Conservation (phyloP, 2,113 vertebrate genomes). For the Lagopus muta region DNA sequence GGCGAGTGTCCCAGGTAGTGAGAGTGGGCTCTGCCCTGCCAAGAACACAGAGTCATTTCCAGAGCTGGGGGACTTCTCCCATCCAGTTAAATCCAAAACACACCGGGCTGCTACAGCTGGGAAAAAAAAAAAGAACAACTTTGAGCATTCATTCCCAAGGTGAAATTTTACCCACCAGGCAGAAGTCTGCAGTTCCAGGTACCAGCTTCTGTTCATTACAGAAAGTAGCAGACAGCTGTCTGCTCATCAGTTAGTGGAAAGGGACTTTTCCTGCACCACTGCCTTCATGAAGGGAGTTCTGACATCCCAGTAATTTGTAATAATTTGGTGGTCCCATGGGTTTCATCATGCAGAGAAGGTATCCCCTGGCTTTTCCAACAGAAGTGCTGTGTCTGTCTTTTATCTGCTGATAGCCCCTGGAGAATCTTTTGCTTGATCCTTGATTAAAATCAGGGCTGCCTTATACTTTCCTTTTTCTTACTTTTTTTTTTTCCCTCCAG, state of each 20-base stretch:
- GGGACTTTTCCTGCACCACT: neutral
- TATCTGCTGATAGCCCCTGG: neutral
- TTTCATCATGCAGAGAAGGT: neutral
- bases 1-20: neutral
- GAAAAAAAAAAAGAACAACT: neutral
- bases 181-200: neutral
- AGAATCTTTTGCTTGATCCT: neutral
- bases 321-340: neutral
- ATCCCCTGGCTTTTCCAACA: neutral
- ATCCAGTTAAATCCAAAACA: neutral
- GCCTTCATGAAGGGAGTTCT: neutral
- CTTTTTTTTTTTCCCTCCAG: fast-evolving
- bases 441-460: neutral
- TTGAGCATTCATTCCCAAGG: neutral
- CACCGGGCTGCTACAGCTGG: neutral
- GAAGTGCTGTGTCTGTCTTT: conserved; percentile 34
- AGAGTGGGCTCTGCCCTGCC: neutral
- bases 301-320: neutral
- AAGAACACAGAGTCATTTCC: conserved; percentile 31
- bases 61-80: neutral
- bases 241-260: neutral
- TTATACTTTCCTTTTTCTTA: conserved; percentile 43
- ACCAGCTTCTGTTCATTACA: neutral
- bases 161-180: neutral
- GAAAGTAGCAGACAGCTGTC: neutral